phyloP scores from a whole-genome alignment of 2,888 invertebrate genomes.

The Drosophila quinaria region DNA sequence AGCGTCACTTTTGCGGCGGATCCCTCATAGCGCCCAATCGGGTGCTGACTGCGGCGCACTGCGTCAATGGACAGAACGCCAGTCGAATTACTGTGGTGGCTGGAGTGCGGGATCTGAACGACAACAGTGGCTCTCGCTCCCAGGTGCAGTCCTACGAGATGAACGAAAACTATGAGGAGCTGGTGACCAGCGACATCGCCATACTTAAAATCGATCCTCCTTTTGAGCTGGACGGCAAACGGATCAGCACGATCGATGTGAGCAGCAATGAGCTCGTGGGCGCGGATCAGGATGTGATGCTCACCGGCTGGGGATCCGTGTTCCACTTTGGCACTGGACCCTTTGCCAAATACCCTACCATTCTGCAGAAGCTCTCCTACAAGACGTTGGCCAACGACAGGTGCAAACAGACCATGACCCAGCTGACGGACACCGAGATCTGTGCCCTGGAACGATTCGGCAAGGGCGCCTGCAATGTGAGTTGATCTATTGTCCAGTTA shows the following conservation, averaged over 20 bases:
- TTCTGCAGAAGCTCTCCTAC: constrained; percentile 80
- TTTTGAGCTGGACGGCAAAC: constrained; percentile 75
- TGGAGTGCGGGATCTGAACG: constrained; percentile 76
- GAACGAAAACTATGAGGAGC: constrained; percentile 82
- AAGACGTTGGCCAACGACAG: constrained; percentile 80
- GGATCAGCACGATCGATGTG: constrained; percentile 85
- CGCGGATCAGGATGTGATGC: constrained; percentile 73
- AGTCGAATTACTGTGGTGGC: constrained; percentile 77
- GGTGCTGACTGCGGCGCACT: constrained; percentile 85
- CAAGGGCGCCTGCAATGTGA: constrained; percentile 85
- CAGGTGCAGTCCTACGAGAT: constrained; percentile 79
- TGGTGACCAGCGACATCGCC: constrained; percentile 84
- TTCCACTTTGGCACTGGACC: constrained; percentile 82
- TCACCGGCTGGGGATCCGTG: constrained; percentile 85
- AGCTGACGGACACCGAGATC: constrained; percentile 84
- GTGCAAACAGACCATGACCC: constrained; percentile 78
- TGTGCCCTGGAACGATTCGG: constrained; percentile 83
- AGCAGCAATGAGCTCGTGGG: constrained; percentile 74
- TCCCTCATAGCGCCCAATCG: constrained; percentile 83
- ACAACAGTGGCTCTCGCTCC: constrained; percentile 71
- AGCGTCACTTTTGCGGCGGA: constrained; percentile 84
- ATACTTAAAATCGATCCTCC: constrained; percentile 81
- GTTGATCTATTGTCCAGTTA: constrained; percentile 26
- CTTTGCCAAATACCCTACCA: constrained; percentile 80
- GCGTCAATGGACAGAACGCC: constrained; percentile 82